Evolutionary conservation across 2,888 invertebrate species (phyloP), one percentile per base, ranked within the genome.

Genomic region (Eueremaeus valkanovi): DNA sequence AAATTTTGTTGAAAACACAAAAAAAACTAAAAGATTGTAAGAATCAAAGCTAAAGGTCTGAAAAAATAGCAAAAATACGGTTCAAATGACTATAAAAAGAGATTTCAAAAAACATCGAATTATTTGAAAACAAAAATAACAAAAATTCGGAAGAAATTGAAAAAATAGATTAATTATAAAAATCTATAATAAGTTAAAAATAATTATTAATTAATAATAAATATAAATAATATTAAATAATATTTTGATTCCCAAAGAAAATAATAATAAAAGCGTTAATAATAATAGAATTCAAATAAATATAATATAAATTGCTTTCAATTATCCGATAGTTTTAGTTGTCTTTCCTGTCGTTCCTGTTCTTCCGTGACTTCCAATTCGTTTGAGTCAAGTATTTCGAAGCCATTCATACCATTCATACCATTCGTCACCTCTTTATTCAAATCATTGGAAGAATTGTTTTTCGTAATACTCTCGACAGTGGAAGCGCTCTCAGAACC

Each of bases 391-490:
- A 80, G 63, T 13, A 80, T 79, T 73, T 80, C 80, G 45, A 80
- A 80, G n/a, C 78, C 79, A 66, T 79, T 78, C 16, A 91, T 91
- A 18, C 91, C 91, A 75, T 91, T 88, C 81, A 90, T 90, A 81
- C 88, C 88, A 29, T 79, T 79, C 83, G 91, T 91, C 0, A 91
- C 90, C 81, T 93, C 93, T 18, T 92, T 92, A 82, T 92, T 92
- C 0, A 91, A 91, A 77, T 85, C 83, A 75, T 86, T 33, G 24
- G 33, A 51, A 75, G 49, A 45, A 75, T 68, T 75, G 66, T 27
- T 51, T 72, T 42, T 74, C 72, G 24, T 45, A 40, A 40, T 74
- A 78, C 51, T 55, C 1, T 73, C 73, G 21, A 58, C 36, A 58
- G 61, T 76, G 33, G 76, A 76, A 72, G 58, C 77, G 33, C 58